phyloP scores from a whole-genome alignment of 2,797 vertebrate genomes.

The Argya squamiceps region DNA sequence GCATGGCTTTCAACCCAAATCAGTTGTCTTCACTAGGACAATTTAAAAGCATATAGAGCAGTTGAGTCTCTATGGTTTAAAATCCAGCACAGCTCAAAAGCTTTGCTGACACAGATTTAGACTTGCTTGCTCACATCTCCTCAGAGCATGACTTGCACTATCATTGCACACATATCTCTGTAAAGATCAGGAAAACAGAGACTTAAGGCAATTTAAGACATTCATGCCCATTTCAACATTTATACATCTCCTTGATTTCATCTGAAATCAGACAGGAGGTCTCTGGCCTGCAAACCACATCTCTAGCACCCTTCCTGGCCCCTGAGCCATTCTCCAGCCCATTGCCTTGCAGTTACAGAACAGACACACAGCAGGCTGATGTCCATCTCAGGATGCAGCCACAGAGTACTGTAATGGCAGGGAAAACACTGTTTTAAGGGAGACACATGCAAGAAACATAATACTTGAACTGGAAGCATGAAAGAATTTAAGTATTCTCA shows the following conservation, averaged over 20 bases:
- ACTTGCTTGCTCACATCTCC: not conserved
- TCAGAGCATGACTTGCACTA: not conserved
- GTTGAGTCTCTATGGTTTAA: not conserved
- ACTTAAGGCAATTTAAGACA: not conserved
- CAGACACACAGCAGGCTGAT: not conserved
- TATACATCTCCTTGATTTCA: not conserved
- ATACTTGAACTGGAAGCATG: not conserved
- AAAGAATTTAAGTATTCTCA: not conserved
- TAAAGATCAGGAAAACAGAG: not conserved
- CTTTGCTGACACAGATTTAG: not conserved
- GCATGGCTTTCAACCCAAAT: not conserved
- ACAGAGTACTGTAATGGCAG: rapidly evolving
- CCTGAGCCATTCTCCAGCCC: not conserved
- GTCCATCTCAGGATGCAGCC: not conserved
- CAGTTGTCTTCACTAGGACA: not conserved
- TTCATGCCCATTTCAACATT: not conserved
- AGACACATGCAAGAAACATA: not conserved
- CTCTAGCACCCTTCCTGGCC: not conserved
- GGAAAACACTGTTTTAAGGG: not conserved
- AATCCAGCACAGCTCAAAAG: not conserved
- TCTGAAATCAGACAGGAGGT: not conserved
- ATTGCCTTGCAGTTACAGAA: not conserved
- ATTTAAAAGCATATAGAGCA: not conserved
- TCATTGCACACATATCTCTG: rapidly evolving
- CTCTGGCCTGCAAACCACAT: not conserved